A percentile compares a stretch with the other conserved stretches of the same genome.
These are phyloP conservation scores for Lepidocyrtoides sp. DNA, from an alignment of 2,888 invertebrate species.

Conservation along the genomic window DNA sequence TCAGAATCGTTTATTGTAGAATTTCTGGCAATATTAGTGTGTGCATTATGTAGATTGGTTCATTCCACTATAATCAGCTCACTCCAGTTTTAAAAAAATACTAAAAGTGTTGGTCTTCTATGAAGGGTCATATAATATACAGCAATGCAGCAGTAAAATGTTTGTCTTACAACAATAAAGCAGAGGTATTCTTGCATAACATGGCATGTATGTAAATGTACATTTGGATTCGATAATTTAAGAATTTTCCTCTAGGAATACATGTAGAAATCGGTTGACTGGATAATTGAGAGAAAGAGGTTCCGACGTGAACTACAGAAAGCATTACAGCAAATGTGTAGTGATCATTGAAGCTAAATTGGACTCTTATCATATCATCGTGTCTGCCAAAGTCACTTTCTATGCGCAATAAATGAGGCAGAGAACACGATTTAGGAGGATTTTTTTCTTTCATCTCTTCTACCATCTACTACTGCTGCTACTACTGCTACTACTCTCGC, in stretches of 20 bases:
- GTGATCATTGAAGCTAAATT: constrained; percentile 51
- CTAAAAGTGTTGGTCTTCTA: constrained; percentile 14
- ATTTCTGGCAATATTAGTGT: not conserved
- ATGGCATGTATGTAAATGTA: not conserved
- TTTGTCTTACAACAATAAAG: too few relatives aligned
- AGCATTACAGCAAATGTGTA: constrained; percentile 4
- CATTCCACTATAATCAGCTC: not conserved
- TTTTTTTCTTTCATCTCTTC: constrained; percentile 23
- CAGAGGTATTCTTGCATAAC: constrained; percentile 4
- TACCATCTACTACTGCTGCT: too few relatives aligned
- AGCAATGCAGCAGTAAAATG: too few relatives aligned
- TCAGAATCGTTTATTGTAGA: not conserved
- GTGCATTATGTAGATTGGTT: constrained; percentile 36
- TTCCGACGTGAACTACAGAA: not conserved
- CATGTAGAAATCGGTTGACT: constrained; percentile 39
- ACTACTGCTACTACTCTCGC: not conserved
- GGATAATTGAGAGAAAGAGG: constrained; percentile 39
- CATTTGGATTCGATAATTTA: constrained; percentile 13
- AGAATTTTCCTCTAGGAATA: constrained; percentile 42
- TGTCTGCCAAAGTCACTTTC: constrained; percentile 48
- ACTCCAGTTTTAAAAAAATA: constrained; percentile 11
- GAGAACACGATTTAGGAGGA: constrained; percentile 57
- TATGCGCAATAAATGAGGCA: constrained; percentile 56
- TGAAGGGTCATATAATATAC: not conserved
- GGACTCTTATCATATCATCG: constrained; percentile 56